Conservation (phyloP, 2,113 vertebrate genomes). For the Circaetus cinerascens region DNA sequence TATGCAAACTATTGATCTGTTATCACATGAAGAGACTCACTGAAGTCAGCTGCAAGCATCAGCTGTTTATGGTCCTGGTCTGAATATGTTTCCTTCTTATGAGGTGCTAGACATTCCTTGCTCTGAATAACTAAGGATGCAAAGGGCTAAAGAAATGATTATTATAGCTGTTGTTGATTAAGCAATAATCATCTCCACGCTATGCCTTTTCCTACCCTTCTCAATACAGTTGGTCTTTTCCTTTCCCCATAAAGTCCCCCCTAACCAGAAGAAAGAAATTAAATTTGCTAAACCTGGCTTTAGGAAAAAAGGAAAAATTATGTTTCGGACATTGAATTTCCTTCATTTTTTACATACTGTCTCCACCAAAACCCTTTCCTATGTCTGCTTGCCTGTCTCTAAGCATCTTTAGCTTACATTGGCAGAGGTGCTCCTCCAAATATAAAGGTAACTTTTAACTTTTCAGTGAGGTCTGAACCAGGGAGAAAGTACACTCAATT, state of each 20-base stretch:
- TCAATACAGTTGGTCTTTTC: neutral
- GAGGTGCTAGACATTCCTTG: neutral
- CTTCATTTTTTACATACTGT: neutral
- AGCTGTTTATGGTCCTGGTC: neutral
- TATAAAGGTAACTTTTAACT: neutral
- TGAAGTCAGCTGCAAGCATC: neutral
- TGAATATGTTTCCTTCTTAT: neutral
- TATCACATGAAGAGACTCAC: neutral
- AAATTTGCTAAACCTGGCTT: neutral
- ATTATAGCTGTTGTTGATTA: neutral
- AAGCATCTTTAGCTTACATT: neutral
- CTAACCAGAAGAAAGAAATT: neutral
- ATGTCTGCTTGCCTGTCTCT: neutral
- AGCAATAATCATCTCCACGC: neutral
- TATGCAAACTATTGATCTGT: neutral
- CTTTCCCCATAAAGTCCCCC: neutral
- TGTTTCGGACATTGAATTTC: neutral
- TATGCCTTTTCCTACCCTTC: neutral
- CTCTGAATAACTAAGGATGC: neutral
- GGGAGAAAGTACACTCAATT: neutral
- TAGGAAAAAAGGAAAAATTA: neutral
- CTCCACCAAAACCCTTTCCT: neutral
- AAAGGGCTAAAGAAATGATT: neutral
- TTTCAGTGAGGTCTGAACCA: neutral
- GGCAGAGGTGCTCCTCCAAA: neutral